Conservation (phyloP, 2,888 invertebrate genomes). For the Pollenia labialis region DNA sequence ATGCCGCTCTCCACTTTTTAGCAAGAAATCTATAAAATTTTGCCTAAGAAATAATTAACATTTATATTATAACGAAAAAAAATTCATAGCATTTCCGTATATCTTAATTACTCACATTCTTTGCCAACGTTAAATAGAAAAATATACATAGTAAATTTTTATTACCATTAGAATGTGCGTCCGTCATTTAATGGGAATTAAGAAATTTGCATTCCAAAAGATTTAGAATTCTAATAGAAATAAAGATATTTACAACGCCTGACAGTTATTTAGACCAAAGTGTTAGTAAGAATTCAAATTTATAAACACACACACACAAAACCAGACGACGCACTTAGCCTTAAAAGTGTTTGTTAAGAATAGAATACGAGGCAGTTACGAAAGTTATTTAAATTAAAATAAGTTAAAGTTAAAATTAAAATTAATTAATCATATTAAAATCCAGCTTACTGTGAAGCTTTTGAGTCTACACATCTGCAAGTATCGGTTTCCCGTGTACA, state of each 20-base stretch:
- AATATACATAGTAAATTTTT: background rate
- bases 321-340: background rate
- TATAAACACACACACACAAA: background rate
- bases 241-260: slow-evolving; percentile 6
- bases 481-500: no score
- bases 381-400: no score
- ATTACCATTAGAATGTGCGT: background rate
- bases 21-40: no score
- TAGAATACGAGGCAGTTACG: no score
- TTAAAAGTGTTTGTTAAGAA: background rate
- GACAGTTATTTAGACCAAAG: slow-evolving; percentile 23
- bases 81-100: no score
- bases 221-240: slow-evolving; percentile 12
- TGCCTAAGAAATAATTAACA: no score
- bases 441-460: no score
- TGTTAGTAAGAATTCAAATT: background rate
- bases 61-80: no score
- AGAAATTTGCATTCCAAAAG: slow-evolving; percentile 22
- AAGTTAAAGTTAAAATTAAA: no score
- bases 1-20: no score
- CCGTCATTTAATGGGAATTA: slow-evolving; percentile 29
- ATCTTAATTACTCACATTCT: background rate
- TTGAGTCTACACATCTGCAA: no score
- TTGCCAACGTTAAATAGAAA: background rate
- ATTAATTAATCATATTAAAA: no score